Evolutionary conservation across 2,888 invertebrate genomes (phyloP).

Genomic region (Habrosyne pyritoides): DNA sequence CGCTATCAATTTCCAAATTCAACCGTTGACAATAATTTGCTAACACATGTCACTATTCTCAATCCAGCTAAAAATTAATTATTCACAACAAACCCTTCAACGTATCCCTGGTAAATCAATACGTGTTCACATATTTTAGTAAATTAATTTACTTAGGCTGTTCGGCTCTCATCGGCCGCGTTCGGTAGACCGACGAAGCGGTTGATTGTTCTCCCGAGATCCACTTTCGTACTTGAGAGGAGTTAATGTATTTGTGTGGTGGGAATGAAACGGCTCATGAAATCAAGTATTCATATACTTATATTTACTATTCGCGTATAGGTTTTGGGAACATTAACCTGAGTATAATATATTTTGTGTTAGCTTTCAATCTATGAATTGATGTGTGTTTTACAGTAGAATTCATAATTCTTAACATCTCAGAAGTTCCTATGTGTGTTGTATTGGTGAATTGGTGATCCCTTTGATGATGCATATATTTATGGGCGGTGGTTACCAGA

Average conservation of each 20-base stretch:
- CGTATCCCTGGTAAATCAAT: not conserved
- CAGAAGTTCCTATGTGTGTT: no score
- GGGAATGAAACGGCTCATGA: not conserved
- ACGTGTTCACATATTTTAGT: slow-evolving; percentile 5
- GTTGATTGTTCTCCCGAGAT: slow-evolving; percentile 26
- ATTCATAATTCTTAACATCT: no score
- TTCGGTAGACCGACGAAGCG: slow-evolving; percentile 20
- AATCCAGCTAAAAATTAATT: not conserved
- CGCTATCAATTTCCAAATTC: not conserved
- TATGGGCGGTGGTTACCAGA: no score
- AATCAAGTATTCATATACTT: not conserved
- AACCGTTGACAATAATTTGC: not conserved
- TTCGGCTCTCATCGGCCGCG: slow-evolving; percentile 25
- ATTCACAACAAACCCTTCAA: not conserved
- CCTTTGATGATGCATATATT: no score
- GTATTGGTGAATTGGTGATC: no score
- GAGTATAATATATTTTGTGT: no score
- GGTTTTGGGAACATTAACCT: not conserved
- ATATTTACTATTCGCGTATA: not conserved
- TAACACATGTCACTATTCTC: not conserved
- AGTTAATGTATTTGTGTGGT: not conserved
- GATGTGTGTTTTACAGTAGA: no score
- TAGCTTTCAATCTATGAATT: no score
- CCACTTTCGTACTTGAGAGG: slow-evolving; percentile 6
- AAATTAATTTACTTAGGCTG: slow-evolving; percentile 47